Evolutionary conservation across 2,888 invertebrate species (phyloP).

Genomic region (Ethmia dodecea): DNA sequence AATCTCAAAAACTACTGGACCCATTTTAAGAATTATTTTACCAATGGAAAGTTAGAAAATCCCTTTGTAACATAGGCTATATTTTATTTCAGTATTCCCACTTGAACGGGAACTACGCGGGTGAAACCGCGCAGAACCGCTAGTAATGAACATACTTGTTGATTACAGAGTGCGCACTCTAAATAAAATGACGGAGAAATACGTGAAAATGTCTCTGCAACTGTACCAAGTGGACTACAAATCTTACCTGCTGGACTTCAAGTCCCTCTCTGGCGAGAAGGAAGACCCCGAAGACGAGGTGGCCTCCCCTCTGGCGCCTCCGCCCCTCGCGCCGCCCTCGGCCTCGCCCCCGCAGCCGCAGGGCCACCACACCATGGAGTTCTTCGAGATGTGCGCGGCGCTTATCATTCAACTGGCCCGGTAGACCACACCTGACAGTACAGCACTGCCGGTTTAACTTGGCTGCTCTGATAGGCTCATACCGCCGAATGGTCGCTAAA

Average conservation of each 20-base stretch:
- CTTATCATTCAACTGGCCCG: constrained; percentile 98
- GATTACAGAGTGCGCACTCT: constrained; percentile 89
- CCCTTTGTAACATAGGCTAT: too few relatives aligned
- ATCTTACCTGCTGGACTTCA: constrained; percentile 98
- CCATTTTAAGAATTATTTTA: too few relatives aligned
- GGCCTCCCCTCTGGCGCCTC: constrained; percentile 35
- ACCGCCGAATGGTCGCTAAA: too few relatives aligned
- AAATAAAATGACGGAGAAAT: constrained; percentile 89
- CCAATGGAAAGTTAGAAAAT: too few relatives aligned
- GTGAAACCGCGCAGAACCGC: too few relatives aligned
- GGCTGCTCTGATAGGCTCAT: too few relatives aligned
- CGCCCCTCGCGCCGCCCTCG: constrained; percentile 36
- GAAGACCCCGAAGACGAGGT: constrained; percentile 70
- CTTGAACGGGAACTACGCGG: too few relatives aligned
- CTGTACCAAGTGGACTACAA: constrained; percentile 99
- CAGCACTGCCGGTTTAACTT: too few relatives aligned
- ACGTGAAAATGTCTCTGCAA: constrained; percentile 98
- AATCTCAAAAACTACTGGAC: too few relatives aligned
- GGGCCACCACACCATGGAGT: constrained; percentile 99
- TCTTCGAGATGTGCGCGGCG: constrained; percentile 99
- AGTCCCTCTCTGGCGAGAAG: constrained; percentile 91
- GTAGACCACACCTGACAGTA: too few relatives aligned
- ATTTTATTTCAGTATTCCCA: too few relatives aligned
- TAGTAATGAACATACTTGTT: too few relatives aligned
- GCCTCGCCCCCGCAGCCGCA: constrained; percentile 40